Conservation (phyloP, 1,140 invertebrate species). For the Arctopsyche grandis region DNA sequence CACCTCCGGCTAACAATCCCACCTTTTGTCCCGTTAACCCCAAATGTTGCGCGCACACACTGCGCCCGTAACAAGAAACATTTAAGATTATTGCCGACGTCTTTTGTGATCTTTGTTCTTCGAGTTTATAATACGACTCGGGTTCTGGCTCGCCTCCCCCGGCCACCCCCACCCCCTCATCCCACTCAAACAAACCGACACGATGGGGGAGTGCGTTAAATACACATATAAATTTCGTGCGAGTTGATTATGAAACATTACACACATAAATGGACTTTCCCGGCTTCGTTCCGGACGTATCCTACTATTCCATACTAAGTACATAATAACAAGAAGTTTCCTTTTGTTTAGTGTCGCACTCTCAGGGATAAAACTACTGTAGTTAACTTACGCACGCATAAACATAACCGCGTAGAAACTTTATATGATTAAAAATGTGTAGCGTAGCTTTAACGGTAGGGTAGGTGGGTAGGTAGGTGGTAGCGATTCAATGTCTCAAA, state of each 20-base stretch:
- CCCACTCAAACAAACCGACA: not conserved
- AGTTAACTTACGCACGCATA: not conserved
- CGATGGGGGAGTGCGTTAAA: slow-evolving; percentile 10
- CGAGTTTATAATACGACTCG: slow-evolving; percentile 47
- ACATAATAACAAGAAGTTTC: slow-evolving; percentile 12
- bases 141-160: not conserved
- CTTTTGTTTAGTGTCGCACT: slow-evolving; percentile 18
- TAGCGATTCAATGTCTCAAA: no score
- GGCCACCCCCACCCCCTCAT: no score
- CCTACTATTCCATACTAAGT: not conserved
- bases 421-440: no score
- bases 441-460: no score
- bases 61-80: slow-evolving; percentile 49
- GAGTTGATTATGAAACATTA: slow-evolving; percentile 44
- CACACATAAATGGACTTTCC: slow-evolving; percentile 29
- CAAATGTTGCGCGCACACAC: slow-evolving; percentile 47
- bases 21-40: slow-evolving; percentile 55
- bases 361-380: slow-evolving; percentile 19
- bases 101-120: slow-evolving; percentile 53
- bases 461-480: no score
- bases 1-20: slow-evolving; percentile 51
- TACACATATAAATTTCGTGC: slow-evolving; percentile 37
- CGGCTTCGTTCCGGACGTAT: not conserved
- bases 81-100: slow-evolving; percentile 54
- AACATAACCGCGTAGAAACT: no score